Percentiles rank a stretch among this genome's conserved stretches.
phyloP scores from a whole-genome alignment of 2,113 vertebrate genomes.

The Capricornis sumatraensis region DNA sequence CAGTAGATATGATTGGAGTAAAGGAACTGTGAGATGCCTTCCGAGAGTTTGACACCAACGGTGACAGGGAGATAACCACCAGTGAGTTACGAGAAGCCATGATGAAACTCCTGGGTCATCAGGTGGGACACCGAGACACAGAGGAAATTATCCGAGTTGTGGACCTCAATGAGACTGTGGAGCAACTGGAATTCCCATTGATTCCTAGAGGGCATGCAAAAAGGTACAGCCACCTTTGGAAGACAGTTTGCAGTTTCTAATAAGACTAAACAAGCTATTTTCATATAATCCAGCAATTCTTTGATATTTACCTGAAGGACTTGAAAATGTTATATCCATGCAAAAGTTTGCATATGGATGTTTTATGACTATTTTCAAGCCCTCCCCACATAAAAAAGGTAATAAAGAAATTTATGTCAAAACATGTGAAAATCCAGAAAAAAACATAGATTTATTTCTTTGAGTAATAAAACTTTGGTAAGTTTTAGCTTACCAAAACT shows the following conservation, averaged over 20 bases:
- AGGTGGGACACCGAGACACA: slow-evolving; percentile 94
- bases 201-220: background rate
- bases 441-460: background rate
- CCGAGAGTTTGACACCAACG: slow-evolving; percentile 97
- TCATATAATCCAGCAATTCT: background rate
- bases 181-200: background rate
- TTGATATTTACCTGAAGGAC: background rate
- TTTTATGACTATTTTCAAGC: background rate
- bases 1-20: slow-evolving; percentile 98
- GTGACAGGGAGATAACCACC: slow-evolving; percentile 95
- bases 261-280: background rate
- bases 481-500: background rate
- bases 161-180: slow-evolving; percentile 92
- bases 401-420: background rate
- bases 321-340: background rate
- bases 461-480: background rate
- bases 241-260: background rate
- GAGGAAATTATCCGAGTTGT: slow-evolving; percentile 96
- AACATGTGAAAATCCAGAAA: background rate
- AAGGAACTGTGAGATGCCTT: slow-evolving; percentile 97
- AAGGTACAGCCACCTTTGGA: background rate
- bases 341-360: background rate
- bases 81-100: slow-evolving; percentile 94
- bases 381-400: background rate
- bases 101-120: slow-evolving; percentile 96